These are phyloP conservation scores for Choristoneura rosaceana DNA, from an alignment of 2,888 invertebrate species.

Conservation along the genomic window DNA sequence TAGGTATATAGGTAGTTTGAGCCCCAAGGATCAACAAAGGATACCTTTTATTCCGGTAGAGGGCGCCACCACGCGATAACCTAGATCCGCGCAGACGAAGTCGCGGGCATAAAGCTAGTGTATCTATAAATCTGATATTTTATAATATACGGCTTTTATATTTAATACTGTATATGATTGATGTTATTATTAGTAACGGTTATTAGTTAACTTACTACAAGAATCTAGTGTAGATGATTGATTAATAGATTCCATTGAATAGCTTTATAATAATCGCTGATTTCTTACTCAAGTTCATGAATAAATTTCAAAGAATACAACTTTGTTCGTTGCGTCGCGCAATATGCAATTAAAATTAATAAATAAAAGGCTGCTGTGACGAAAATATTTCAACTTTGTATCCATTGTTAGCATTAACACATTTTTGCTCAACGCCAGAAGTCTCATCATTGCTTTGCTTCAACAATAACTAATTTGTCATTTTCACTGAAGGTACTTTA, in stretches of 20 bases:
- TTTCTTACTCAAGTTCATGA: not conserved
- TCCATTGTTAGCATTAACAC: constrained; percentile 31
- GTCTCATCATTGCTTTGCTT: constrained; percentile 20
- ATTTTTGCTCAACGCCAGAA: constrained; percentile 27
- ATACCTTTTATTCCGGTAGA: too few species aligned
- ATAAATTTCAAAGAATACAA: not conserved
- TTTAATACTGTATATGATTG: not conserved
- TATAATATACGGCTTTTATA: too few species aligned
- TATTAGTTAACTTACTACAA: not conserved
- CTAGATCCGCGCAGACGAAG: too few species aligned
- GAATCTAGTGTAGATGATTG: not conserved
- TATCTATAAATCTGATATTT: too few species aligned
- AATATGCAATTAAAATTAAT: constrained; percentile 16
- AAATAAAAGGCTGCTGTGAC: constrained; percentile 13
- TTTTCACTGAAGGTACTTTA: constrained; percentile 27
- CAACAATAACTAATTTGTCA: constrained; percentile 32
- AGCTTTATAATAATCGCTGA: not conserved
- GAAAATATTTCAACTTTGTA: constrained; percentile 27
- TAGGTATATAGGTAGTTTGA: too few species aligned
- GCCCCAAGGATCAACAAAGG: too few species aligned
- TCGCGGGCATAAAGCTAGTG: too few species aligned
- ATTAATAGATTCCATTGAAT: not conserved
- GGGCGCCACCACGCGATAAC: too few species aligned
- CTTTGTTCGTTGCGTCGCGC: not conserved
- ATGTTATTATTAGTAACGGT: not conserved